Evolutionary conservation across 2,888 invertebrate species (phyloP), one percentile per base, ranked within the genome.

Genomic region (Drosophila cognata): DNA sequence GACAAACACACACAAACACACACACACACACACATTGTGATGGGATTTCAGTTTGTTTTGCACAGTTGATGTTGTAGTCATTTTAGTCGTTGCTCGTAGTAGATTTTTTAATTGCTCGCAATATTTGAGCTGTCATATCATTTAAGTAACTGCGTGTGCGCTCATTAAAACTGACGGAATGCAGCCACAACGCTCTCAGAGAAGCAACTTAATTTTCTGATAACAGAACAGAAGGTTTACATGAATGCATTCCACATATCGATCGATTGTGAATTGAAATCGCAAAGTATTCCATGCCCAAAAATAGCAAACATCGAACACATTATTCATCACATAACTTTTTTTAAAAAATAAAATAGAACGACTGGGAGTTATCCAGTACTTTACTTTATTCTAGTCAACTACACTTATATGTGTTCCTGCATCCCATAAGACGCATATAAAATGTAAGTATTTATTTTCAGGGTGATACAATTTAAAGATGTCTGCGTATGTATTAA

Each of bases 151-250:
- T 70, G 57, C 35, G 68, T 73, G 65, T 70, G 77, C 56, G 71
- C 80, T 74, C 64, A 75, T 83, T 75, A 86, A 74, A 65, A 50
- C 55, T 61, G 61, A 61, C 56, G 62, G 73, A 86, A 74, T 83
- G 88, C 84, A 88, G 31, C 41, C 60, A 68, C 57, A 61, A 56
- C 53, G 55, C 51, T 52, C 50, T 33, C n/a, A n/a, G 11, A 38
- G 57, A 50, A 51, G 52, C 21, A 29, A 46, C 46, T 61, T 11
- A 59, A 41, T 58, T 62, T 28, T 7, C 21, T 57, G 50, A 70
- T 51, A 70, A 75, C 21, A 35, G 11, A 2, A n/a, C 11, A 48
- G 36, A 25, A 1, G 11, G 8, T 43, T 18, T 51, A 35, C 29
- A 35, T 16, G 43, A 57, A 66, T 53, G 51, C 61, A 66, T 18